Conservation (phyloP, 2,888 invertebrate species). For the Eupithecia tripunctaria region DNA sequence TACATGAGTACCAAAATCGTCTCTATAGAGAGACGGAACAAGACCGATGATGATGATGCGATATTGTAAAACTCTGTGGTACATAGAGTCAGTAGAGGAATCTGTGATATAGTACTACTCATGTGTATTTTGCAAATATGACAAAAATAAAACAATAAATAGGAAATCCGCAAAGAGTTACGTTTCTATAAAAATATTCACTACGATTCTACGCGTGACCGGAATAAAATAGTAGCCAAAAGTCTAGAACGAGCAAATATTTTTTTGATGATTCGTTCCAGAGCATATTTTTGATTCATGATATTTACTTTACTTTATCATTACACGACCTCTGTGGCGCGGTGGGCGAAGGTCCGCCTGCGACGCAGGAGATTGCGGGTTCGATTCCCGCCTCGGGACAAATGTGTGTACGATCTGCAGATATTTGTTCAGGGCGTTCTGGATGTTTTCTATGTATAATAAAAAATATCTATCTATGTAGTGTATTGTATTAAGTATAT, state of each 20-base stretch:
- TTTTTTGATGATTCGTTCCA: slow-evolving; percentile 35
- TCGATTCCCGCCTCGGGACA: too few species aligned
- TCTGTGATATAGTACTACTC: neutral
- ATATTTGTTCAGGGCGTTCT: too few species aligned
- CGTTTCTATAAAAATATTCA: slow-evolving; percentile 19
- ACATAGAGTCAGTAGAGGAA: neutral
- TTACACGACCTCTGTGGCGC: too few species aligned
- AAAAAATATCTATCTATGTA: too few species aligned
- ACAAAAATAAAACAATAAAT: neutral
- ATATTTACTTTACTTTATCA: too few species aligned
- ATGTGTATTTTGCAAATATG: neutral
- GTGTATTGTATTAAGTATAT: too few species aligned
- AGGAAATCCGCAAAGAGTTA: slow-evolving; percentile 4
- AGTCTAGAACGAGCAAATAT: slow-evolving; percentile 67
- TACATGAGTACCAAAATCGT: neutral
- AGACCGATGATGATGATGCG: too few species aligned
- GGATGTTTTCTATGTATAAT: too few species aligned
- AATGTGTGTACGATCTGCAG: too few species aligned
- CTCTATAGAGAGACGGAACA: too few species aligned
- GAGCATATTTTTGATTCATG: neutral
- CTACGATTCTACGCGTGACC: slow-evolving; percentile 24
- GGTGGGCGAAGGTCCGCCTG: too few species aligned
- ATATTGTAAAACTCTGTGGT: neutral
- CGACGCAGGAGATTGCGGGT: too few species aligned
- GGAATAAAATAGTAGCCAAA: slow-evolving; percentile 46